These are phyloP conservation scores for Pemphredon lugubris DNA, from an alignment of 2,888 invertebrate genomes.

Conservation along the genomic window DNA sequence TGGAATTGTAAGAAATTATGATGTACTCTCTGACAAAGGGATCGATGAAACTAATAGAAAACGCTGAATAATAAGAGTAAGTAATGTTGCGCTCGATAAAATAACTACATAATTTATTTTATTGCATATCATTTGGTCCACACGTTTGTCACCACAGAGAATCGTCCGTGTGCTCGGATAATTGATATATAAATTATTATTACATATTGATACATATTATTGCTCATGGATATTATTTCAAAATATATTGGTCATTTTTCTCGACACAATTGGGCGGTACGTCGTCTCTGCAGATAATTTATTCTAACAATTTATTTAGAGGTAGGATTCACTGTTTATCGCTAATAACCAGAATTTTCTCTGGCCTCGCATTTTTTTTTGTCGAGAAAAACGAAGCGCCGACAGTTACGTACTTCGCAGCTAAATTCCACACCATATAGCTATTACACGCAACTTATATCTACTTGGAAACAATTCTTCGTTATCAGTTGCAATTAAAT, in stretches of 20 bases:
- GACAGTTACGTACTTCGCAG: slow-evolving; percentile 5
- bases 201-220: neutral
- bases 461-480: slow-evolving; percentile 34
- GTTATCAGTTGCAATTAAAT: neutral
- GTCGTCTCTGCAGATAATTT: neutral
- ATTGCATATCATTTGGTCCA: slow-evolving; percentile 37
- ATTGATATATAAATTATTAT: too few species aligned
- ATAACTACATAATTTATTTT: slow-evolving; percentile 42
- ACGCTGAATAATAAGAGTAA: neutral
- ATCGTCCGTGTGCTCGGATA: slow-evolving; percentile 1
- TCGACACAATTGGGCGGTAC: neutral
- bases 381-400: neutral
- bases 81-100: neutral
- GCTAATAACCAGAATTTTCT: slow-evolving; percentile 6
- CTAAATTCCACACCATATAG: slow-evolving; percentile 21
- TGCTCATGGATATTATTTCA: neutral
- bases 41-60: too few species aligned
- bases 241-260: neutral
- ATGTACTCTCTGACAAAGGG: too few species aligned
- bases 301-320: slow-evolving; percentile 13
- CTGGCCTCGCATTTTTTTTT: neutral
- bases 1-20: too few species aligned
- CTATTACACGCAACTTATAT: slow-evolving; percentile 5
- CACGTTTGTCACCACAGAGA: slow-evolving; percentile 8
- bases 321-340: slow-evolving; percentile 35